phyloP scores from a whole-genome alignment of 1,140 invertebrate genomes.

The Anoplophora glabripennis region DNA sequence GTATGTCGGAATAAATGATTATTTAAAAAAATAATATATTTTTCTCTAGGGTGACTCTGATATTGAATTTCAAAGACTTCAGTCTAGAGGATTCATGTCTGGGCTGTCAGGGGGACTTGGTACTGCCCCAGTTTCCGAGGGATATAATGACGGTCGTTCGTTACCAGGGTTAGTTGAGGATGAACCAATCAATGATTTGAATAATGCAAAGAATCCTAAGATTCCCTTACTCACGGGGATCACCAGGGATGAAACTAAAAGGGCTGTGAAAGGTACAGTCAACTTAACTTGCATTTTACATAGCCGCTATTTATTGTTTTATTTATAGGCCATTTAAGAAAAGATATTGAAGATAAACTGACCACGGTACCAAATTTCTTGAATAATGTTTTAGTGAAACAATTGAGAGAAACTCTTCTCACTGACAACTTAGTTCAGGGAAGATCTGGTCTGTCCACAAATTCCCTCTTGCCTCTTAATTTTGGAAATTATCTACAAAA shows the following conservation, averaged over 20 bases:
- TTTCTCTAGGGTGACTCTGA: conserved; percentile 49
- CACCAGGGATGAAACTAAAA: conserved; percentile 66
- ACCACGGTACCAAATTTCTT: conserved; percentile 55
- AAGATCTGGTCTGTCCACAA: too few species aligned
- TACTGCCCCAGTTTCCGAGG: conserved; percentile 62
- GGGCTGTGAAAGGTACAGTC: conserved; percentile 55
- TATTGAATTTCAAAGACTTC: conserved; percentile 50
- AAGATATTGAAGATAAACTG: conserved; percentile 53
- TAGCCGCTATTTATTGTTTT: not conserved
- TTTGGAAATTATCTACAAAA: conserved; percentile 43
- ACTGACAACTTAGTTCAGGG: conserved; percentile 11
- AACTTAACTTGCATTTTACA: not conserved
- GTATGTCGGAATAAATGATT: conserved; percentile 25
- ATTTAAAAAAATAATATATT: not conserved
- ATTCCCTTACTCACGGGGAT: conserved; percentile 69
- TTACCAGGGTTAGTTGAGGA: conserved; percentile 59
- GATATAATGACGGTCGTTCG: conserved; percentile 57
- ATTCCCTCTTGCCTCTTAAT: conserved; percentile 22
- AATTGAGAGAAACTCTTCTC: conserved; percentile 39
- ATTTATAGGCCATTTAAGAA: conserved; percentile 51
- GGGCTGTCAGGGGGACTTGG: conserved; percentile 48
- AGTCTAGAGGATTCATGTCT: conserved; percentile 51
- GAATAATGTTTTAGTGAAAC: conserved; percentile 53
- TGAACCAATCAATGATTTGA: conserved; percentile 58
- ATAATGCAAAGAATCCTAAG: conserved; percentile 52